These are phyloP conservation scores for Thalpophila matura DNA, from an alignment of 2,888 invertebrate species.

Conservation along the genomic window DNA sequence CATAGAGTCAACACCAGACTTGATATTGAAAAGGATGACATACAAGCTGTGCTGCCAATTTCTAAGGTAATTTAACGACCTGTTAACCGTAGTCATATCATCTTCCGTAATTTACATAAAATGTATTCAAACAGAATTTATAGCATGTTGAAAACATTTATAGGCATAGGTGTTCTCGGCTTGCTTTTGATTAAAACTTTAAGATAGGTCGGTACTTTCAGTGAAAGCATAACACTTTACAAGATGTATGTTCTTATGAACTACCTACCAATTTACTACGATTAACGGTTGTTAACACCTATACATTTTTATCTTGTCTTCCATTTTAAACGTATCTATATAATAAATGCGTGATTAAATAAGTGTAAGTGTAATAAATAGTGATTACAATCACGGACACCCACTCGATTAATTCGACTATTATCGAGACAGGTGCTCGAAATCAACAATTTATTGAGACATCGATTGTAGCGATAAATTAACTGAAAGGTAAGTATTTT, in stretches of 20 bases:
- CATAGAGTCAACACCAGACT: constrained; percentile 95
- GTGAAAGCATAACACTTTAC: constrained; percentile 43
- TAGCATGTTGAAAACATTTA: constrained; percentile 53
- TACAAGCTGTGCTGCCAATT: constrained; percentile 97
- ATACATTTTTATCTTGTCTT: constrained; percentile 47
- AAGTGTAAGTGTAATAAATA: no score
- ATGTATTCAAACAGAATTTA: constrained; percentile 44
- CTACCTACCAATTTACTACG: constrained; percentile 47
- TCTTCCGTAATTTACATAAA: constrained; percentile 32
- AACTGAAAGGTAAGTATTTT: constrained; percentile 78
- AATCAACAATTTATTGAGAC: constrained; percentile 83
- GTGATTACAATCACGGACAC: constrained; percentile 69
- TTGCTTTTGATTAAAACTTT: constrained; percentile 55
- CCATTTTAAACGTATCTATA: constrained; percentile 35
- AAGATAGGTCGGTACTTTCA: constrained; percentile 39
- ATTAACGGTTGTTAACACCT: constrained; percentile 46
- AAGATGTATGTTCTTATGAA: constrained; percentile 49
- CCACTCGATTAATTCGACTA: constrained; percentile 70
- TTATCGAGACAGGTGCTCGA: constrained; percentile 72
- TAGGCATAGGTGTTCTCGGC: constrained; percentile 36
- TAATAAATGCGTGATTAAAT: constrained; percentile 67
- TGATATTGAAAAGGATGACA: constrained; percentile 98
- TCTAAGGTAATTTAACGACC: constrained; percentile 93
- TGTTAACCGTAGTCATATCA: constrained; percentile 18
- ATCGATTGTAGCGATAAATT: constrained; percentile 81